Base-by-base conservation (phyloP, 2,113 vertebrate species). In the Centropristis striata region DNA sequence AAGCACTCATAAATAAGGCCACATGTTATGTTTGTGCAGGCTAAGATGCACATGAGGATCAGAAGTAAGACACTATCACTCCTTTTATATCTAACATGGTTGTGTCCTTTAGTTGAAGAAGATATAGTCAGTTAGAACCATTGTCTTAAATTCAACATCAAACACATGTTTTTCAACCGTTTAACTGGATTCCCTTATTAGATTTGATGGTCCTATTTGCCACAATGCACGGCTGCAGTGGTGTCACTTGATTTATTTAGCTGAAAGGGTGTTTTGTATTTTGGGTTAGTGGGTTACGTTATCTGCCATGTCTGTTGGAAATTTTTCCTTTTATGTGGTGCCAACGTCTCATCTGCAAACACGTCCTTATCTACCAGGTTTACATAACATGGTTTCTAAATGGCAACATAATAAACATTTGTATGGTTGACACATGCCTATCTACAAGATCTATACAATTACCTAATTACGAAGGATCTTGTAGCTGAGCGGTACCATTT, bases 21-120 rank as follows among this genome's bases (percentile, higher is more conserved):
- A 42, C 16, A 32, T 66, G 36, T 16, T 50, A 68, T 60, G 41
- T 75, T 75, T 87, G 41, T n/a, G 25, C 25, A 28, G 46, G 39
- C 32, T 46, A 25, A 50, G 44, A 51, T 41, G 7, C n/a, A 46
- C 28, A 55, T 23, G 20, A 28, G 20, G 32, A 6, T 25, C 42
- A 55, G 28, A 15, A 36, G 21, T 41, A 37, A n/a, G 36, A 32
- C 4, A 13, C 1, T 46, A 32, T 51, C 25, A 2, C 4, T 6
- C 4, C 8, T 6, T 74, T 39, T 32, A 32, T 5, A 70, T 20
- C 32, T 37, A 9, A 39, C 18, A 49, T 16, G 16, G 16, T 36
- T 41, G 4, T 7, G 3, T 18, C 11, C 14, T 44, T 32, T 27
- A 41, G 21, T 6, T 55, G 18, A 32, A 13, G 16, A 44, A 47